phyloP scores from a whole-genome alignment of 1,140 invertebrate genomes.

The Diorhabda carinulata region DNA sequence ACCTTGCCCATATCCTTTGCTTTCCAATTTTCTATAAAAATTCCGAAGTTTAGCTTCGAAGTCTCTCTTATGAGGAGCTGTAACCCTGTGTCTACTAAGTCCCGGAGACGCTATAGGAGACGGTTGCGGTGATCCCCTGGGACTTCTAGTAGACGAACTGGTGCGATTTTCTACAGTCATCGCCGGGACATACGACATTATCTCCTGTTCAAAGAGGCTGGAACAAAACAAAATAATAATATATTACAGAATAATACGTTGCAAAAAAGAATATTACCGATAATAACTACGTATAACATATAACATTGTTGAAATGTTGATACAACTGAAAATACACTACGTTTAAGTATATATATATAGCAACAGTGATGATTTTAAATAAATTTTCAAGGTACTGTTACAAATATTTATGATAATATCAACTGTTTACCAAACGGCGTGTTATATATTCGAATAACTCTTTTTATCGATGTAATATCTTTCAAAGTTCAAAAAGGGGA shows the following conservation, averaged over 20 bases:
- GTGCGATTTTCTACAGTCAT: conserved; percentile 46
- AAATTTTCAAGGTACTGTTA: too few relatives aligned
- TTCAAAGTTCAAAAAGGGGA: too few relatives aligned
- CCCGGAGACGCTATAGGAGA: conserved; percentile 79
- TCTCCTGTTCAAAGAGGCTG: conserved; percentile 96
- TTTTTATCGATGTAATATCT: too few relatives aligned
- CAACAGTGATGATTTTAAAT: too few relatives aligned
- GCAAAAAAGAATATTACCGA: too few relatives aligned
- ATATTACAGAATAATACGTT: not conserved
- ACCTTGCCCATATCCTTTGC: conserved; percentile 94
- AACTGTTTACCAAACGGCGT: too few relatives aligned
- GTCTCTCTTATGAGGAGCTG: conserved; percentile 84
- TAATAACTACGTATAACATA: too few relatives aligned
- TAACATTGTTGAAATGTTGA: too few relatives aligned
- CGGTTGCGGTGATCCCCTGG: conserved; percentile 60
- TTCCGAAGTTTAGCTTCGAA: conserved; percentile 94
- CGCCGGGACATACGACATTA: conserved; percentile 91
- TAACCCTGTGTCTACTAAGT: conserved; percentile 67
- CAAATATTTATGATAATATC: too few relatives aligned
- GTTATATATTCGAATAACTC: too few relatives aligned
- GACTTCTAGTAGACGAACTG: conserved; percentile 46
- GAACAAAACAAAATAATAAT: conserved; percentile 44
- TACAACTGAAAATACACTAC: too few relatives aligned
- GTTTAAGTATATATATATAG: too few relatives aligned
- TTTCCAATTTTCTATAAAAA: conserved; percentile 93